Evolutionary conservation across 92 coral and sea anemone genomes (phyloP), one percentile per base, ranked within the genome.

Genomic region (Palythoa heliodiscus): DNA sequence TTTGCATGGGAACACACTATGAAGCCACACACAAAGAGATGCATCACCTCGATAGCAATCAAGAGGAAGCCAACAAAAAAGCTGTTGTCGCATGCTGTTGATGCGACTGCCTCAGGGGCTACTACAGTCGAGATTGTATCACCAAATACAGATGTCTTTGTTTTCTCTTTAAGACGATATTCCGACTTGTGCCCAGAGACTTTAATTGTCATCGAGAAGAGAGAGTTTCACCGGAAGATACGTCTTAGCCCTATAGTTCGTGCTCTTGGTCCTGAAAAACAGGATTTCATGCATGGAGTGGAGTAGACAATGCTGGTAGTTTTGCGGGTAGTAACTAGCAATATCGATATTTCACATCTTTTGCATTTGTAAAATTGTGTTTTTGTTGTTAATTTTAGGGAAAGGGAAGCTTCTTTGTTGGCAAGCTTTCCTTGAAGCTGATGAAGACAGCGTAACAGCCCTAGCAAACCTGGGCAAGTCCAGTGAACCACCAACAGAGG

Each of bases 31-130:
- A 82, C 74, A 90, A 48, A 55, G 87, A 84, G 48, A 78, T 90
- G 85, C 24, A 79, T 37, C 35, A 82, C 76, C 87, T 89, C 55
- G 25, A 87, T 22, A 88, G 91, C 67, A 86, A 73, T 63, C 89
- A 88, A 13, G 93, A 91, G 75, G 93, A 91, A 63, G 93, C 91
- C 52, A 89, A 91, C 83, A 91, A 88, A 14, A 14, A 90, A 73
- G 88, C 78, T 91, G 23, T 35, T 91, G 48, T 61, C 88, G 76
- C 88, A 91, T 7, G 88, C 90, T 7, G 58, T 91, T 16, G 88
- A 77, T 70, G 87, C 94, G 11, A 88, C 94, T 38, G 52, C 78
- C 66, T 24, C 73, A 23, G 83, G 91, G 55, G 93, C 91, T 17
- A 91, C 89, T 13, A 52, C 69, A 4, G 74, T 87, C 14, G 68